Base-by-base conservation (phyloP, 1,140 invertebrate genomes). In the Leptinotarsa lineolata region DNA sequence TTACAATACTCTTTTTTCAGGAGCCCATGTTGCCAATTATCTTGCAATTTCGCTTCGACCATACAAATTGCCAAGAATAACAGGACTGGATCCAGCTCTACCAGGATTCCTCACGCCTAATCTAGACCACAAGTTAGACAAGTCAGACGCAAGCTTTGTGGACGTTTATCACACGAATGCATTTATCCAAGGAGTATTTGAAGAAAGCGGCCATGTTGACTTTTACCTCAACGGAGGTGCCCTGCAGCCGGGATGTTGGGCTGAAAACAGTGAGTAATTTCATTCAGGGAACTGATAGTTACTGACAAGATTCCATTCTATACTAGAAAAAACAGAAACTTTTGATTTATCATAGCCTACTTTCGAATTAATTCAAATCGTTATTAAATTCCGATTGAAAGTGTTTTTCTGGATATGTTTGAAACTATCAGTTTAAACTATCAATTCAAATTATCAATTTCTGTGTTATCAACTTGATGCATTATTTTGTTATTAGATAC, bases 151-250 rank as follows among this genome's bases (percentile, higher is more conserved):
- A 0, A 73, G 84, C 0, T 93, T 92, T 78, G 92, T 94, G 5
- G 92, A 93, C 80, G 88, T 92, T 0, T 88, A 93, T 60, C 93
- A 94, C 72, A 92, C 92, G 0, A 93, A 93, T 81, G 91, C 86
- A 11, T 89, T 91, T 61, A 83, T 90, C 0, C 89, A 91, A 79
- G 90, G 91, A 0, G 88, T 89, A 74, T 58, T 90, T 16, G 89
- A 90, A 68, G 78, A 85, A n/a, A 87, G 86, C 71, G 92, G 92
- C 0, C 90, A 92, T 77, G 86, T 91, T 0, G 92, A 93, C 76
- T 93, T 93, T 76, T 93, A 92, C 76, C 87, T 91, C 81, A 93
- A 93, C 80, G 91, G 91, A 0, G 92, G 92, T 0, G 85, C 84
- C 45, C 78, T 84, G n/a, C 92, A 93, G 76, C 92, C 91, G 0